Evolutionary conservation across 2,113 vertebrate species (phyloP), one percentile per base, ranked within the genome.

Genomic region (Sebastes schlegelii): DNA sequence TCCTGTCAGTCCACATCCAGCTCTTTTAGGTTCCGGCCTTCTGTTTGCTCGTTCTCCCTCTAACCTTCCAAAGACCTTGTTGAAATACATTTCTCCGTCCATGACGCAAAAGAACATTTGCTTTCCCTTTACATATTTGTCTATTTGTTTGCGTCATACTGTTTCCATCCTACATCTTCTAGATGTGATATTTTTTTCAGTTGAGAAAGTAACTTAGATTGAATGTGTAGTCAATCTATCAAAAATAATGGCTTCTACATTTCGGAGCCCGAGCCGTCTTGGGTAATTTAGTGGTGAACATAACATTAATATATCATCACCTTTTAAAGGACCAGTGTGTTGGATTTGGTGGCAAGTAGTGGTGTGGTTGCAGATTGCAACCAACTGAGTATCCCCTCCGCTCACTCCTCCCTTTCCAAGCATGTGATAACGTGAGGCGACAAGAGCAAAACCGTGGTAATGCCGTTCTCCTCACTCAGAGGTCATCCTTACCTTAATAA

Each of bases 41-140:
- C 66, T 82, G 69, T 71, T 57, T 40, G 43, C 4, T 73, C 6
- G 1, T 13, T 46, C 54, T 26, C 10, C n/a, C 49, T 74, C 48
- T 67, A 17, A 62, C 76, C 57, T 72, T 81, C 49, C 63, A 52
- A 8, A 42, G 48, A 80, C 57, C 65, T 60, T 48, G 13, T 16
- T 55, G 52, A 51, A 74, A 68, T 43, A 19, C 52, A 6, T 34
- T n/a, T 66, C 46, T 58, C 34, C 4, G 5, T 72, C 19, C 49
- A n/a, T 4, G 6, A 3, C 42, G n/a, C 13, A 26, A 61, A 64
- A 43, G 4, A 64, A 52, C 57, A 21, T 17, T 14, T 43, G 7
- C 12, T 69, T 45, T 23, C 6, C 42, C 11, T 42, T 13, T 8
- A 8, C 51, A 13, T 4, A 6, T 16, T 72, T 23, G 4, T 4